phyloP scores from a whole-genome alignment of 2,888 invertebrate species.

The Camptogramma bilineatum region DNA sequence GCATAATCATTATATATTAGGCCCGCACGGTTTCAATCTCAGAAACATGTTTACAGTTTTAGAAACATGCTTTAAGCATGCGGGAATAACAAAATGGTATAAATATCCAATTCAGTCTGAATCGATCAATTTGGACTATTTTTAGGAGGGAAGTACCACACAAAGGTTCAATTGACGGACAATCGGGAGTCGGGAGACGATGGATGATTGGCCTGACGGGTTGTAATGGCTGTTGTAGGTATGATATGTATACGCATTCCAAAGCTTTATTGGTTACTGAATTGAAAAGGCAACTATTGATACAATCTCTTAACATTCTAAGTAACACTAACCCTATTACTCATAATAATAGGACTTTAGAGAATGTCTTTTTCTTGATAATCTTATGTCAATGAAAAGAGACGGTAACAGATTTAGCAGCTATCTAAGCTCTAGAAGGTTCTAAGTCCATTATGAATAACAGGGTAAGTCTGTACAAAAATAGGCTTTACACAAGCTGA shows the following conservation, averaged over 20 bases:
- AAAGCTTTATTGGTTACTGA: constrained; percentile 7
- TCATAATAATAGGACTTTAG: no score
- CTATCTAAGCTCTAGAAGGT: no score
- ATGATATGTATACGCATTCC: constrained; percentile 16
- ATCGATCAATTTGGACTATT: constrained; percentile 70
- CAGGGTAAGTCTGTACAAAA: neutral
- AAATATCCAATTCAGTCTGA: constrained; percentile 63
- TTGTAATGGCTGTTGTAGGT: constrained; percentile 16
- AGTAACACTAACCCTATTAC: no score
- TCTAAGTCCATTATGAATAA: no score
- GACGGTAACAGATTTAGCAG: neutral
- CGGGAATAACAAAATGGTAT: constrained; percentile 40
- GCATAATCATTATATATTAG: constrained; percentile 20
- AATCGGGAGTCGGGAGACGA: constrained; percentile 34
- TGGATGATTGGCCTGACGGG: constrained; percentile 33
- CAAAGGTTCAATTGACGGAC: constrained; percentile 70
- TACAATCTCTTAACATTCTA: no score
- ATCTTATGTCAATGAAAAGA: neutral
- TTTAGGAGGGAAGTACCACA: constrained; percentile 69
- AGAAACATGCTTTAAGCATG: constrained; percentile 19
- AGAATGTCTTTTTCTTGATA: no score
- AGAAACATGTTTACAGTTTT: constrained; percentile 8
- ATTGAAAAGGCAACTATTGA: neutral
- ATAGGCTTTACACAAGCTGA: neutral
- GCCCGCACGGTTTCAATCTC: constrained; percentile 19